phyloP scores from a whole-genome alignment of 2,113 vertebrate species.

The Cygnus atratus region DNA sequence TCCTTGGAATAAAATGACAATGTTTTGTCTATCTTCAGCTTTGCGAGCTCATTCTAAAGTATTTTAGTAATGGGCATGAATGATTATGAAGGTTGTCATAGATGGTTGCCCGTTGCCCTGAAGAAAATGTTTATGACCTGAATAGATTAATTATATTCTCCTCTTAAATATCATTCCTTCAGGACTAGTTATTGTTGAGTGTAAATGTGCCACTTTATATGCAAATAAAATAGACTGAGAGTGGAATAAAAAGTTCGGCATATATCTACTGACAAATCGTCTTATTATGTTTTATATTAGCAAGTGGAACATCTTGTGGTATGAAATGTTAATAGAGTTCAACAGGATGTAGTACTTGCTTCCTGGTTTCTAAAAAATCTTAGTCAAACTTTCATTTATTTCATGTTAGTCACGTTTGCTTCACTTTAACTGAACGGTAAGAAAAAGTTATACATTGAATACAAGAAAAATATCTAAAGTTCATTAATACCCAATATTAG shows the following conservation, averaged over 20 bases:
- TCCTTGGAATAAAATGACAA: constrained; percentile 48
- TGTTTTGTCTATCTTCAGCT: constrained; percentile 34
- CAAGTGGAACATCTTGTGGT: constrained; percentile 45
- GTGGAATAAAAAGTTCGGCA: constrained; percentile 72
- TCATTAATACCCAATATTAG: neutral
- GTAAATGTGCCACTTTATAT: constrained; percentile 80
- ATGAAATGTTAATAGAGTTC: constrained; percentile 67
- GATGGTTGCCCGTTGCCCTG: constrained; percentile 69
- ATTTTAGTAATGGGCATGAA: constrained; percentile 48
- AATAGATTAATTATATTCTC: constrained; percentile 74
- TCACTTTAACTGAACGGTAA: neutral
- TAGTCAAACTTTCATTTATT: constrained; percentile 22
- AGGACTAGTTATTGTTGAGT: constrained; percentile 76
- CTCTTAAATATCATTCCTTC: constrained; percentile 77
- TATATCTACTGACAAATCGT: constrained; percentile 74
- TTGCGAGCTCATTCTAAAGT: constrained; percentile 54
- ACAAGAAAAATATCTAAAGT: neutral
- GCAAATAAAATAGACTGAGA: constrained; percentile 76
- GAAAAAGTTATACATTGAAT: neutral
- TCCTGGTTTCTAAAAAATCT: constrained; percentile 47
- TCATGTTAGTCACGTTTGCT: constrained; percentile 14
- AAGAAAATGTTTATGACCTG: constrained; percentile 78
- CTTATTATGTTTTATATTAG: constrained; percentile 73
- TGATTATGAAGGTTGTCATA: constrained; percentile 72
- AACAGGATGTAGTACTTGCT: constrained; percentile 37